Conservation (phyloP, 2,113 vertebrate genomes). For the Paramisgurnus dabryanus region DNA sequence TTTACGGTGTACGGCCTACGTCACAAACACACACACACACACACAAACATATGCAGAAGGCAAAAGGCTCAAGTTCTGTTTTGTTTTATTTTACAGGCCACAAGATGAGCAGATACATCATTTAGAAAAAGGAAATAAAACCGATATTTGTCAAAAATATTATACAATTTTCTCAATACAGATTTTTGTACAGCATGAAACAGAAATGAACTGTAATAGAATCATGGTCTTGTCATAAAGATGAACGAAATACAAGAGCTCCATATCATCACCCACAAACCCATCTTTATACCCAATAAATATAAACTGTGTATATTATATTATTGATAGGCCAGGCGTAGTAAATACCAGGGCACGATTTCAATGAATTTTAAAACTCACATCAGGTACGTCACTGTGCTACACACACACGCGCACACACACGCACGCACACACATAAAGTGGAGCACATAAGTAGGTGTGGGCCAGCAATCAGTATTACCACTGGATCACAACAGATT, state of each 20-base stretch:
- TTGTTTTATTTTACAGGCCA: conserved; percentile 75
- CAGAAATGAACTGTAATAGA: conserved; percentile 66
- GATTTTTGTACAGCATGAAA: conserved; percentile 76
- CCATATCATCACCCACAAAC: conserved; percentile 58
- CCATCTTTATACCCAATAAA: conserved; percentile 72
- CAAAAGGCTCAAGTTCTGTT: conserved; percentile 46
- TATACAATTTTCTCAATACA: conserved; percentile 78
- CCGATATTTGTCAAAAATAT: conserved; percentile 75
- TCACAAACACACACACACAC: conserved; percentile 8
- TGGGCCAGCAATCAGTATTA: conserved; percentile 68
- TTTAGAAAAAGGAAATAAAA: conserved; percentile 75
- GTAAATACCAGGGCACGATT: conserved; percentile 65
- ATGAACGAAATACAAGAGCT: conserved; percentile 59
- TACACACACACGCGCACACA: conserved; percentile 41
- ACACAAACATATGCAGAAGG: too few relatives aligned
- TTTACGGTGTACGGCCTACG: too few relatives aligned
- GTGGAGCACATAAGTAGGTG: conserved; percentile 70
- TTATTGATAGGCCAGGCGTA: conserved; percentile 67
- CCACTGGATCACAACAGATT: conserved; percentile 69
- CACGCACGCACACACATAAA: conserved; percentile 61
- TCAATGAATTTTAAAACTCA: conserved; percentile 68
- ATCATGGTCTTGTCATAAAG: conserved; percentile 63
- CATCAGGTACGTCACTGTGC: conserved; percentile 69
- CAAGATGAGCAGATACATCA: conserved; percentile 79
- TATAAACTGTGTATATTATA: conserved; percentile 78